These are phyloP conservation scores for Drosophila albomicans DNA, from an alignment of 1,140 invertebrate genomes.

Conservation along the genomic window DNA sequence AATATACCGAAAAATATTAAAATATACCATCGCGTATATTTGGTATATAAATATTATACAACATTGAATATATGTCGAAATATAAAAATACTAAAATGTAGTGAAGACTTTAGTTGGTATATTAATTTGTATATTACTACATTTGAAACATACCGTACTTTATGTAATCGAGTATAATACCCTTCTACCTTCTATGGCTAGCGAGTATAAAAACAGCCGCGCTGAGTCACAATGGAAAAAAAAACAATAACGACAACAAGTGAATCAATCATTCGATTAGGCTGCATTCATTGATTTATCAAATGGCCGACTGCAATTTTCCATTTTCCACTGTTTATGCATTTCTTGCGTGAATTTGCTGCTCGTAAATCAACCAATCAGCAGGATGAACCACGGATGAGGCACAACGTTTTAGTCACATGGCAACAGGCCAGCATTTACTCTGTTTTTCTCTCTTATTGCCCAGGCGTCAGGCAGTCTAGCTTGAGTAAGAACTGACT, in stretches of 20 bases:
- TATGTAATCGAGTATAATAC: too few relatives aligned
- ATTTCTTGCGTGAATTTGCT: conserved; percentile 58
- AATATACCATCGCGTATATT: too few relatives aligned
- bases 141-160: too few relatives aligned
- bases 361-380: conserved; percentile 63
- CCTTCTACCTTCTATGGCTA: too few relatives aligned
- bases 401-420: not conserved
- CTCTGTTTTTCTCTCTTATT: not conserved
- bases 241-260: not conserved
- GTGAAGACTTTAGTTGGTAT: too few relatives aligned
- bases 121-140: too few relatives aligned
- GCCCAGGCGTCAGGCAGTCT: conserved; percentile 29
- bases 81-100: too few relatives aligned
- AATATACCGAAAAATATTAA: too few relatives aligned
- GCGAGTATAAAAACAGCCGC: not conserved
- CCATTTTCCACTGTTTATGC: conserved; percentile 23
- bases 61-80: too few relatives aligned
- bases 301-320: not conserved
- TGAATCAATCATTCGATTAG: not conserved
- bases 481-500: conserved; percentile 3
- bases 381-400: not conserved
- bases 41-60: too few relatives aligned
- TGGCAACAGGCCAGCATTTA: conserved; percentile 18
- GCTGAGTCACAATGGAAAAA: not conserved
- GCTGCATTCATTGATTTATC: conserved; percentile 8